Evolutionary conservation across 2,888 invertebrate species (phyloP).

Genomic region (Morinoia aosen): DNA sequence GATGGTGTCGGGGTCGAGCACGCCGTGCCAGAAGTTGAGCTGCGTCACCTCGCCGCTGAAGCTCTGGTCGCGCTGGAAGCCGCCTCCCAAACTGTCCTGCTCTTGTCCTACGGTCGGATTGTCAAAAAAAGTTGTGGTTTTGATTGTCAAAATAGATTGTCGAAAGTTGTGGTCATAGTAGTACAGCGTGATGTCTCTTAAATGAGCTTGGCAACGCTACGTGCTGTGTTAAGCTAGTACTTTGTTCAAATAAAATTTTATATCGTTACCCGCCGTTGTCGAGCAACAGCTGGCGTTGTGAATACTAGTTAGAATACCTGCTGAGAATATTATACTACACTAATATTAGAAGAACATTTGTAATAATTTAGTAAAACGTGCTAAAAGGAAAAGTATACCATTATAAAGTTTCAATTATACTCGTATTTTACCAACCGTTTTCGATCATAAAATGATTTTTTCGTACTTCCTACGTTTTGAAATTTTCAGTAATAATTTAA

Average conservation of each 20-base stretch:
- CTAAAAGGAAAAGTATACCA: too few relatives aligned
- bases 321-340: too few relatives aligned
- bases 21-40: conserved; percentile 61
- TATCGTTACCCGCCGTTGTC: too few relatives aligned
- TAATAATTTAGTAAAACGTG: too few relatives aligned
- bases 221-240: not conserved
- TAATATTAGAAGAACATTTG: too few relatives aligned
- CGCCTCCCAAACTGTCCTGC: conserved; percentile 62
- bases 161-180: not conserved
- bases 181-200: not conserved
- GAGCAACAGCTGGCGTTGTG: too few relatives aligned
- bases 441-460: too few relatives aligned
- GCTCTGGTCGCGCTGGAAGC: conserved; percentile 64
- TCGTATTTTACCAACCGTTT: too few relatives aligned
- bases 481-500: too few relatives aligned
- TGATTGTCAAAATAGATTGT: not conserved
- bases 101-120: conserved; percentile 59
- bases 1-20: not conserved
- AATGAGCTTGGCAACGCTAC: not conserved
- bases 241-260: not conserved
- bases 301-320: too few relatives aligned
- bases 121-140: not conserved
- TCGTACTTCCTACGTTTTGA: too few relatives aligned
- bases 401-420: too few relatives aligned
- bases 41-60: conserved; percentile 66